Percentiles rank a stretch among this genome's conserved stretches.
Conservation (phyloP, 2,797 vertebrate genomes). For the Chromobotia macracanthus region DNA sequence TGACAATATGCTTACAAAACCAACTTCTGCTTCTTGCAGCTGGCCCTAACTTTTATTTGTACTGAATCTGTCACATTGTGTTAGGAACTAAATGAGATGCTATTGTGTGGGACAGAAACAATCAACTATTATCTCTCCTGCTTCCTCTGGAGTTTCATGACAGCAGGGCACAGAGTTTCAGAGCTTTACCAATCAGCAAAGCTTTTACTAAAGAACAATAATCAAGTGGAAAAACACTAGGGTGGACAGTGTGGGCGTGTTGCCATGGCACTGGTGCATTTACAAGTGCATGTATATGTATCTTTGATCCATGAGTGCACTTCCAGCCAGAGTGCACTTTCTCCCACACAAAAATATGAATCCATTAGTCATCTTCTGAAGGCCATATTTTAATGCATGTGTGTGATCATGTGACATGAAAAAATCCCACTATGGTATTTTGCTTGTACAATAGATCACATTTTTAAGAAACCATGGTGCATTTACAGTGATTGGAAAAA, state of each 20-base stretch:
- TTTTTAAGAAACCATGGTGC: not conserved
- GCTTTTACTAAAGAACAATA: conserved; percentile 25
- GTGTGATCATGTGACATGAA: not conserved
- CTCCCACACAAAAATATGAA: conserved; percentile 33
- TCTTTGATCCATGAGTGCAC: conserved; percentile 28
- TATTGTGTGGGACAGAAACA: not conserved
- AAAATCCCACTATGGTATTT: conserved; percentile 20
- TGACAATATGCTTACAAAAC: too few relatives aligned
- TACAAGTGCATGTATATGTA: conserved; percentile 9
- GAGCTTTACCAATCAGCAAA: conserved; percentile 19
- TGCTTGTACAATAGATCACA: not conserved
- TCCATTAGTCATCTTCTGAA: conserved; percentile 38
- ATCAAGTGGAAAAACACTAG: conserved; percentile 33
- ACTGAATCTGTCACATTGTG: not conserved
- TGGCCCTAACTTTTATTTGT: not conserved
- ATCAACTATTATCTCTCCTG: not conserved
- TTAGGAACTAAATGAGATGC: not conserved
- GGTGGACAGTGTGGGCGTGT: conserved; percentile 23
- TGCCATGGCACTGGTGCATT: conserved; percentile 29
- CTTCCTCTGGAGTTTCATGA: conserved; percentile 1
- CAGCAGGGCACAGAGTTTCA: not conserved
- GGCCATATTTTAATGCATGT: conserved; percentile 10
- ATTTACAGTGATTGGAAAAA: not conserved
- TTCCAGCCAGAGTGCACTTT: conserved; percentile 18
- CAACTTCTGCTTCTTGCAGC: too few relatives aligned